Conservation (phyloP, 35 echinoderm and acorn worm genomes). For the Lytechinus variegatus region DNA sequence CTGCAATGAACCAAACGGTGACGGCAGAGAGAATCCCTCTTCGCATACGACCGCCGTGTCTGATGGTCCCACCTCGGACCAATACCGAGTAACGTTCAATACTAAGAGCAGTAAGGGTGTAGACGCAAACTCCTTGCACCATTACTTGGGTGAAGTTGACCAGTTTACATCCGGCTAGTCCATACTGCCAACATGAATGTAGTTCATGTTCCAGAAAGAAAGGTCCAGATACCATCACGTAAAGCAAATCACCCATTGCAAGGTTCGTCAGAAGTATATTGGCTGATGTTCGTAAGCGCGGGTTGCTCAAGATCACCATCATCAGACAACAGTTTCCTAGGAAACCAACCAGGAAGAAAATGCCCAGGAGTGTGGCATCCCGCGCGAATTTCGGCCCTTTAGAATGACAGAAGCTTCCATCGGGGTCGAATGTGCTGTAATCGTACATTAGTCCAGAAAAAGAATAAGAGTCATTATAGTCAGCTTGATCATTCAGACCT, state of each 20-base stretch:
- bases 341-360: constrained; percentile 61
- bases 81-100: constrained; percentile 74
- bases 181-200: constrained; percentile 63
- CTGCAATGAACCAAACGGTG: constrained; percentile 60
- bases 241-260: constrained; percentile 70
- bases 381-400: not conserved
- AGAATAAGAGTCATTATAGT: not conserved
- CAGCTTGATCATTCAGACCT: not conserved
- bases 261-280: constrained; percentile 84
- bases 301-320: constrained; percentile 56
- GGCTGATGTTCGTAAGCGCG: constrained; percentile 64
- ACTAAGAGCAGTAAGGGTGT: constrained; percentile 62
- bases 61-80: constrained; percentile 43
- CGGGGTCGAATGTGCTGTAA: not conserved
- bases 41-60: constrained; percentile 33
- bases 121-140: constrained; percentile 79
- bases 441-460: not conserved
- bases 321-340: constrained; percentile 72
- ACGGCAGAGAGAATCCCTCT: constrained; percentile 28
- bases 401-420: not conserved
- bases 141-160: constrained; percentile 62
- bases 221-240: constrained; percentile 72
- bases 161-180: constrained; percentile 64
- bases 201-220: constrained; percentile 67
- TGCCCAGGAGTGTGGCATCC: constrained; percentile 21